Evolutionary conservation across 2,113 vertebrate species (phyloP).

Genomic region (Rhinoderma darwinii): DNA sequence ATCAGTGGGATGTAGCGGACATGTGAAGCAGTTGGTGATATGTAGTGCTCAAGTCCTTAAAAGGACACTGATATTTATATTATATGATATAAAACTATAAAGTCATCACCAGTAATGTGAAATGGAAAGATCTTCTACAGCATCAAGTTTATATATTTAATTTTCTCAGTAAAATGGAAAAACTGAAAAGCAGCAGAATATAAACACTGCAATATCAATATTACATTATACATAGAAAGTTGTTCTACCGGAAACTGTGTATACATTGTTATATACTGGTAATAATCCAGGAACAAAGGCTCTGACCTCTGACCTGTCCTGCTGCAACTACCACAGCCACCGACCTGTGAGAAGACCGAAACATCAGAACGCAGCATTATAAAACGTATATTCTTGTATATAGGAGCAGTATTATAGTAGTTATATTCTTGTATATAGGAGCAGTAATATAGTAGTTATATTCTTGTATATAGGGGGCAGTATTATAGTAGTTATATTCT

Average conservation of each 20-base stretch:
- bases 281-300: not conserved
- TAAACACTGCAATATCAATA: not conserved
- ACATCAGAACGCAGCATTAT: not conserved
- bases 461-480: not conserved
- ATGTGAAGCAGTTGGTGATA: too few relatives aligned
- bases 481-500: slow-evolving; percentile 7
- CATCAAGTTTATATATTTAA: not conserved
- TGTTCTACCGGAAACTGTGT: slow-evolving; percentile 11
- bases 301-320: not conserved
- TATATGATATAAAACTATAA: too few relatives aligned
- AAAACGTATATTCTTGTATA: not conserved
- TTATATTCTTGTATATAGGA: too few relatives aligned
- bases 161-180: not conserved
- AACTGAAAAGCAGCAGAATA: not conserved
- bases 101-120: not conserved
- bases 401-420: not conserved
- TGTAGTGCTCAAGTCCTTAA: too few relatives aligned
- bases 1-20: too few relatives aligned
- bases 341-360: not conserved
- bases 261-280: not conserved
- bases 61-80: too few relatives aligned
- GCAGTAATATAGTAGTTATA: too few relatives aligned
- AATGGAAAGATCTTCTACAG: not conserved
- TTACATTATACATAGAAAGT: not conserved
- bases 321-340: not conserved